phyloP scores from a whole-genome alignment of 2,797 vertebrate species.

The Enoplosus armatus region DNA sequence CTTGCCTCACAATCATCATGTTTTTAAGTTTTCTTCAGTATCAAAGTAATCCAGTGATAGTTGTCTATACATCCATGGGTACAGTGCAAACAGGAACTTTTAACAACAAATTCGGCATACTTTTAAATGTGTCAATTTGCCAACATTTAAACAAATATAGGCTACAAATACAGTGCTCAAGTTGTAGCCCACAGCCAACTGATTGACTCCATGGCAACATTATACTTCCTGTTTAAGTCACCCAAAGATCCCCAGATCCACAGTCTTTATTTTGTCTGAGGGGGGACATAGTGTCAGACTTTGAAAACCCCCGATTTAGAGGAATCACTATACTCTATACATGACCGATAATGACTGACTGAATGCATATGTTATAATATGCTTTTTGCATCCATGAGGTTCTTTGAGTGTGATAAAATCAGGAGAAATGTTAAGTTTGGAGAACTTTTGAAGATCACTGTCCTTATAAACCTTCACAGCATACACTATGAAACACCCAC shows the following conservation, averaged over 20 bases:
- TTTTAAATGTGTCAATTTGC: background rate
- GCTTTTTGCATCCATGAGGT: background rate
- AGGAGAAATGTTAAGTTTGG: background rate
- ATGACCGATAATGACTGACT: background rate
- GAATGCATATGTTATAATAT: background rate
- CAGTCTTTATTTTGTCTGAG: background rate
- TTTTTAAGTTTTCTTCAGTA: too few relatives aligned
- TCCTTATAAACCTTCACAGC: background rate
- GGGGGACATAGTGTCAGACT: background rate
- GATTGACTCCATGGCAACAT: background rate
- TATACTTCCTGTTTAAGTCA: background rate
- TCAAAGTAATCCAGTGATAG: too few relatives aligned
- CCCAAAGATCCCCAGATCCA: background rate
- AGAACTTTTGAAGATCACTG: conserved; percentile 22
- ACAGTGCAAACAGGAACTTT: too few relatives aligned
- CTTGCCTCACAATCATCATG: too few relatives aligned
- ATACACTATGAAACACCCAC: conserved; percentile 45
- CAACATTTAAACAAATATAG: background rate
- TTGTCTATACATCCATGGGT: too few relatives aligned
- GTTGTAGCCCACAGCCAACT: background rate
- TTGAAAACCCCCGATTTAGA: background rate
- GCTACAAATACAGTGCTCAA: background rate
- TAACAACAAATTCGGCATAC: background rate
- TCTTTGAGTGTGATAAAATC: conserved; percentile 14
- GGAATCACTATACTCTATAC: background rate